These are phyloP conservation scores for Drosophila affinis DNA, from an alignment of 2,888 invertebrate genomes.

Conservation along the genomic window DNA sequence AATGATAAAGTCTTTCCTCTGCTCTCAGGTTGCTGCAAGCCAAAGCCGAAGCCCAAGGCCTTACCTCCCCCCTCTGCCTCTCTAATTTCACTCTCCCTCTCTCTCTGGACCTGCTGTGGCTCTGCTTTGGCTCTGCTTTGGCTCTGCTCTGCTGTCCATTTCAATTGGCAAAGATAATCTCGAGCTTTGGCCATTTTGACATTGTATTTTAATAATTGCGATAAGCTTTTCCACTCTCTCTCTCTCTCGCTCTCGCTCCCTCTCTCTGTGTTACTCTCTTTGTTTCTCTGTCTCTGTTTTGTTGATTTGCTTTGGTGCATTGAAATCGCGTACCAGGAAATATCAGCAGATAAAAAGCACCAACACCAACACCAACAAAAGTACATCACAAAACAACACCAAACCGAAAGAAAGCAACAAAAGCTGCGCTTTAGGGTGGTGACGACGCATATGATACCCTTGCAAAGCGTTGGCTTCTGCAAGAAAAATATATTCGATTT, in stretches of 20 bases:
- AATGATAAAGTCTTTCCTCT: slow-evolving; percentile 37
- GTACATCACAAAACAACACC: not conserved
- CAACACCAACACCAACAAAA: slow-evolving; percentile 43
- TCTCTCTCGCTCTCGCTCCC: slow-evolving; percentile 21
- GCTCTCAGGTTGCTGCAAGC: slow-evolving; percentile 66
- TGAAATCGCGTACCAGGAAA: slow-evolving; percentile 74
- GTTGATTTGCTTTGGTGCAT: slow-evolving; percentile 51
- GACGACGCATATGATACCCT: not conserved
- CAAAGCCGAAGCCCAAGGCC: slow-evolving; percentile 36
- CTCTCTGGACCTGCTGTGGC: not conserved
- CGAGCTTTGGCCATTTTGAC: slow-evolving; percentile 74
- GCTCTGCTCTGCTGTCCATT: slow-evolving; percentile 29
- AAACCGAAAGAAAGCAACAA: not conserved
- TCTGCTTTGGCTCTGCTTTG: too few relatives aligned
- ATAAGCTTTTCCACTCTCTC: slow-evolving; percentile 53
- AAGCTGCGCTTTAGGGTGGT: not conserved
- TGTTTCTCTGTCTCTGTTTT: slow-evolving; percentile 48
- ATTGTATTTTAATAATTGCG: slow-evolving; percentile 70
- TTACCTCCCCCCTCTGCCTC: slow-evolving; percentile 19
- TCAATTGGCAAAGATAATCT: slow-evolving; percentile 65
- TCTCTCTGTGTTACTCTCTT: slow-evolving; percentile 8
- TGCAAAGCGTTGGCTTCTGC: not conserved
- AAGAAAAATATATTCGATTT: not conserved
- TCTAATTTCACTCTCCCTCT: too few relatives aligned
- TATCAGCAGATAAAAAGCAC: slow-evolving; percentile 74